A percentile compares a stretch with the other conserved stretches of the same genome.
These are phyloP conservation scores for Sweltsa coloradensis DNA, from an alignment of 1,140 invertebrate genomes.

Conservation along the genomic window DNA sequence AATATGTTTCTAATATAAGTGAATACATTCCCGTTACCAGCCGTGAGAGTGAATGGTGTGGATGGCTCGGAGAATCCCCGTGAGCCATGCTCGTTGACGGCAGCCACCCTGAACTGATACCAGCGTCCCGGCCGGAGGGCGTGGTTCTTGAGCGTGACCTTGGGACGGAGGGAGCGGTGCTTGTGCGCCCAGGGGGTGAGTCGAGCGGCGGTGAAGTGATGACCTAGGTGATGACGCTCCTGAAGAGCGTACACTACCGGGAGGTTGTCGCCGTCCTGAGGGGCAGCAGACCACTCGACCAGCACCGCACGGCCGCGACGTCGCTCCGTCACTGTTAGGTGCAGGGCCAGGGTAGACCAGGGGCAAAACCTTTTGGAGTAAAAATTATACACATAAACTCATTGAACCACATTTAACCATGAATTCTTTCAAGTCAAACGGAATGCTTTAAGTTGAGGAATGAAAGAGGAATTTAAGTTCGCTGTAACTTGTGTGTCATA, in stretches of 20 bases:
- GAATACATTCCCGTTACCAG: no score
- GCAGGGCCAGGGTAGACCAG: no score
- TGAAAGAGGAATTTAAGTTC: no score
- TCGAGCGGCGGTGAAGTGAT: slow-evolving; percentile 32
- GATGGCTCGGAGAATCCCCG: slow-evolving; percentile 52
- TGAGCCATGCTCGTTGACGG: slow-evolving; percentile 53
- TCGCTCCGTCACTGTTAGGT: slow-evolving; percentile 25
- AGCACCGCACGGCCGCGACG: slow-evolving; percentile 22
- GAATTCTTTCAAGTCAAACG: no score
- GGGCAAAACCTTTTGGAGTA: no score
- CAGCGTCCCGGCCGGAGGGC: slow-evolving; percentile 52
- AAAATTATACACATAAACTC: no score
- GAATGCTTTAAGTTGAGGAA: no score
- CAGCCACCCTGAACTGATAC: slow-evolving; percentile 64
- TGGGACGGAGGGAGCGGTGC: slow-evolving; percentile 31
- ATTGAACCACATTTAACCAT: no score
- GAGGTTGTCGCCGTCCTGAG: not conserved
- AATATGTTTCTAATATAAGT: no score
- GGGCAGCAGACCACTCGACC: slow-evolving; percentile 1
- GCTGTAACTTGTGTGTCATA: no score
- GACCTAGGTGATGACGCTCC: slow-evolving; percentile 40
- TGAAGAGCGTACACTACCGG: slow-evolving; percentile 35
- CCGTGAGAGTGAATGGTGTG: slow-evolving; percentile 44
- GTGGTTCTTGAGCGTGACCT: slow-evolving; percentile 36
- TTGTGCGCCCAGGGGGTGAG: slow-evolving; percentile 38